phyloP scores from a whole-genome alignment of 2,113 vertebrate genomes.

The Machaerirhynchus nigripectus region DNA sequence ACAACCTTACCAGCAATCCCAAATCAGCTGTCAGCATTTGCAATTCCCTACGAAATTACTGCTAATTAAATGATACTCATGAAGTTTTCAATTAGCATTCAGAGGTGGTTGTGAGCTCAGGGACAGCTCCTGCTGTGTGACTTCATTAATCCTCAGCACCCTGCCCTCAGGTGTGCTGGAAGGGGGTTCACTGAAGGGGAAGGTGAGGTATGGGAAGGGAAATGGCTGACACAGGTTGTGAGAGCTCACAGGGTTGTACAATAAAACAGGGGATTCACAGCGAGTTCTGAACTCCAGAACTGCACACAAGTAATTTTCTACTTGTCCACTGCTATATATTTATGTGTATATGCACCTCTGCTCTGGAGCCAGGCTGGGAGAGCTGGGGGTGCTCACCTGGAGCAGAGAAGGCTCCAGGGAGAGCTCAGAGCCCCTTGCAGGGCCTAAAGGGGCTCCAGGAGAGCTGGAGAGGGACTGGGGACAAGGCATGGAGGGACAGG shows the following conservation, averaged over 20 bases:
- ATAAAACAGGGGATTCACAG: neutral
- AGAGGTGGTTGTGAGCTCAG: neutral
- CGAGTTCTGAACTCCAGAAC: neutral
- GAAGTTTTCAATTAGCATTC: neutral
- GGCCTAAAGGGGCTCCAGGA: neutral
- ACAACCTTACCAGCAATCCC: neutral
- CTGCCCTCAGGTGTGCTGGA: neutral
- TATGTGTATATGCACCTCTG: neutral
- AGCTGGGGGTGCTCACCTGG: rapidly evolving
- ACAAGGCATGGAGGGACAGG: rapidly evolving
- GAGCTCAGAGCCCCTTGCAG: neutral
- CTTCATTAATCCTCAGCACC: neutral
- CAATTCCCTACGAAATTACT: neutral
- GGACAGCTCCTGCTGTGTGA: neutral
- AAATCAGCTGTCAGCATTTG: neutral
- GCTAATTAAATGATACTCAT: neutral
- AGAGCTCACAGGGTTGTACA: neutral
- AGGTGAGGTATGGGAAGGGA: neutral
- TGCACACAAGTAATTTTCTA: neutral
- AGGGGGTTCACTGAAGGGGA: neutral
- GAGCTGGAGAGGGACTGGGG: neutral
- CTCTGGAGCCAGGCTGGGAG: neutral
- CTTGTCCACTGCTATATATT: neutral
- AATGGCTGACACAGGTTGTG: neutral
- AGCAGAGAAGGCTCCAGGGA: neutral